A percentile compares a stretch with the other conserved stretches of the same genome.
Evolutionary conservation across 2,797 vertebrate species (phyloP).

Genomic region (Typhlichthys subterraneus): DNA sequence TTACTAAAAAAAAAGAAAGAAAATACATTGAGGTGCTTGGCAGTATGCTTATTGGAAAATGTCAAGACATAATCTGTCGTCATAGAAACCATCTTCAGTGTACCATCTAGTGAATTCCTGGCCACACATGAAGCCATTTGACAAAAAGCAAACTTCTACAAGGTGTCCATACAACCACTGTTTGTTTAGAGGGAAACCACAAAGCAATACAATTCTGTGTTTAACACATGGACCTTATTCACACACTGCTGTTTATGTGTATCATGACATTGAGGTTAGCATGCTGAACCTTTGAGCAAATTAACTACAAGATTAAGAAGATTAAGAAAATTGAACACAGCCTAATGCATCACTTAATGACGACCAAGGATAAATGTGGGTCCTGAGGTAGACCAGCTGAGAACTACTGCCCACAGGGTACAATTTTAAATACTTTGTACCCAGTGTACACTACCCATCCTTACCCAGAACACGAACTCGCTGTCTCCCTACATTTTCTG

Average conservation of each 20-base stretch:
- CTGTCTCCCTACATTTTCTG: constrained; percentile 18
- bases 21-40: no score
- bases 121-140: constrained; percentile 43
- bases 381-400: no score
- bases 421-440: no score
- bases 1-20: no score
- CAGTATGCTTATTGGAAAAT: constrained; percentile 32
- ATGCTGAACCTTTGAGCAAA: neutral
- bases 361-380: no score
- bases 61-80: constrained; percentile 38
- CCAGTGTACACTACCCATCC: neutral
- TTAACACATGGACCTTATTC: constrained; percentile 34
- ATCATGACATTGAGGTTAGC: constrained; percentile 11
- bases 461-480: constrained; percentile 7
- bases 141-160: constrained; percentile 39
- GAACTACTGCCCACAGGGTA: no score
- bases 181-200: constrained; percentile 50
- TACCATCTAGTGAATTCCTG: constrained; percentile 58
- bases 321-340: no score
- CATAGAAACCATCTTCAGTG: constrained; percentile 37
- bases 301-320: no score
- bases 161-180: constrained; percentile 26
- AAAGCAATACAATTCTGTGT: constrained; percentile 21
- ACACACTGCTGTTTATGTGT: constrained; percentile 22
- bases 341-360: no score